Evolutionary conservation across 2,888 invertebrate species (phyloP).

Genomic region (Isotomurus palustris): DNA sequence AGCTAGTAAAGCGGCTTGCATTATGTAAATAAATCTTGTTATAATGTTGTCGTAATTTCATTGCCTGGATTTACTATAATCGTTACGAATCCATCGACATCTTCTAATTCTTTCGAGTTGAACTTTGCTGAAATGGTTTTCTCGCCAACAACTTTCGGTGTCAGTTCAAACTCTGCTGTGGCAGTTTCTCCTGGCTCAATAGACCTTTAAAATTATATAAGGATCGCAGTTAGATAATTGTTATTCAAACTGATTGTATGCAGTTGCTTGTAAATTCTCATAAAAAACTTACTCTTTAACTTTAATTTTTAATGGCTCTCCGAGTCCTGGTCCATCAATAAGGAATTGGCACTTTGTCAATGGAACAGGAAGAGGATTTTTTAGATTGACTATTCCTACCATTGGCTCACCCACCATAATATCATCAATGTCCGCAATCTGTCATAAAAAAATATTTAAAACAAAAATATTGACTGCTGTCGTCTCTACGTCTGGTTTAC

Average conservation of each 20-base stretch:
- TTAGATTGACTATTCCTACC: constrained; percentile 62
- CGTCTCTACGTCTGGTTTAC: neutral
- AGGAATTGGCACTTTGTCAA: constrained; percentile 72
- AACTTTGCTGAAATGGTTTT: constrained; percentile 83
- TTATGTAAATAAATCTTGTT: too few relatives aligned
- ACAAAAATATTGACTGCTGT: neutral
- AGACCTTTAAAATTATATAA: constrained; percentile 51
- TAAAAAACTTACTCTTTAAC: constrained; percentile 55
- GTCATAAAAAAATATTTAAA: neutral
- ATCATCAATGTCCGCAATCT: constrained; percentile 48
- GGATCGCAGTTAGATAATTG: constrained; percentile 30
- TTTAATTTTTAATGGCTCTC: constrained; percentile 66
- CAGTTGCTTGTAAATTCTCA: neutral
- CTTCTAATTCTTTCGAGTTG: constrained; percentile 76
- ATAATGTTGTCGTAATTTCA: too few relatives aligned
- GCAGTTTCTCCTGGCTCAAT: constrained; percentile 65
- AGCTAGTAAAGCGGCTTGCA: too few relatives aligned
- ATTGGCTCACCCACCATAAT: constrained; percentile 54
- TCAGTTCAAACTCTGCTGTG: constrained; percentile 68
- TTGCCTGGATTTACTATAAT: constrained; percentile 35
- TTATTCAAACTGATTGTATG: neutral
- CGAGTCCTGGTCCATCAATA: constrained; percentile 76
- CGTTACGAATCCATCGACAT: constrained; percentile 72
- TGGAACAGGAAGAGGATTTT: constrained; percentile 76
- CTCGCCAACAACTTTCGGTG: constrained; percentile 71